Conservation (phyloP, 2,888 invertebrate species). For the Drosophila differens region DNA sequence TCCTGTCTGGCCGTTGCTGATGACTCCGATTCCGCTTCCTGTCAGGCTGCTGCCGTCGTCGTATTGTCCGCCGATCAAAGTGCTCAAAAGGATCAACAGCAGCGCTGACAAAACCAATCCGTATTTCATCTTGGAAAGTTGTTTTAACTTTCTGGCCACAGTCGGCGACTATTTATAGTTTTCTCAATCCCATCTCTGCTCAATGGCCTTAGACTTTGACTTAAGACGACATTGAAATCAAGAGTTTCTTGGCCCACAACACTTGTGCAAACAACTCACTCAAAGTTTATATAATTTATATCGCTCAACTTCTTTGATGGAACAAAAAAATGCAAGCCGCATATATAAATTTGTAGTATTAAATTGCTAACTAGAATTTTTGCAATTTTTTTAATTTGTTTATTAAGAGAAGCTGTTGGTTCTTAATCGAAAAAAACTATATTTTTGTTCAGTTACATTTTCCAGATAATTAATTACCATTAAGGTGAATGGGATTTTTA, state of each 20-base stretch:
- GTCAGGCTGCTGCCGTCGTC: not conserved
- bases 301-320: not conserved
- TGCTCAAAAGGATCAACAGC: constrained; percentile 28
- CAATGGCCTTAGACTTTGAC: constrained; percentile 4
- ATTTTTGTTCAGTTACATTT: not conserved
- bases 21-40: not conserved
- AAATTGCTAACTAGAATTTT: not conserved
- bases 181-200: not conserved
- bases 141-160: not conserved
- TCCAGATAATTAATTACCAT: not conserved
- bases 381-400: not conserved
- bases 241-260: constrained; percentile 5
- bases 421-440: not conserved
- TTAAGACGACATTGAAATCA: constrained; percentile 31
- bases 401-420: not conserved
- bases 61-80: not conserved
- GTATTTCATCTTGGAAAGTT: constrained; percentile 47
- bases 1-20: not conserved
- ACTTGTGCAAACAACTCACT: constrained; percentile 35
- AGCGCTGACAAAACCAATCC: constrained; percentile 40
- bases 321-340: not conserved
- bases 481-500: not conserved
- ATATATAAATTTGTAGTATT: not conserved
- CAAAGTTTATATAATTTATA: not conserved
- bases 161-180: constrained; percentile 35